phyloP scores from a whole-genome alignment of 2,797 vertebrate species.

The Pipistrellus kuhlii region DNA sequence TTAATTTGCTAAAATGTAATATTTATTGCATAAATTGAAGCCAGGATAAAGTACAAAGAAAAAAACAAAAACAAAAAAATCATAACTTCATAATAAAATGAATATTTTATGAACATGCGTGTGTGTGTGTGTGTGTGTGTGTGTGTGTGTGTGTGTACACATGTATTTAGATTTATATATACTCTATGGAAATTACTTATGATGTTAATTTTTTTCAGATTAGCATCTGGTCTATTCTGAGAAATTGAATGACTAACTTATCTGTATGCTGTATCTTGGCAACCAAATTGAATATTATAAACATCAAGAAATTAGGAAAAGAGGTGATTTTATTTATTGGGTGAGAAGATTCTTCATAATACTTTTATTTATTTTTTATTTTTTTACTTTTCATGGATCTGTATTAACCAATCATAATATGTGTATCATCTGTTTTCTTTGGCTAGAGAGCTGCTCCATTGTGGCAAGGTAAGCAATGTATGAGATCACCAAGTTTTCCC shows the following conservation, averaged over 20 bases:
- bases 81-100: background rate
- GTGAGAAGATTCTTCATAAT: background rate
- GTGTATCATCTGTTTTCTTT: background rate
- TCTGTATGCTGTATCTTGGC: background rate
- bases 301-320: background rate
- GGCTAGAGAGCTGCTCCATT: background rate
- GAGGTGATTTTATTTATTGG: background rate
- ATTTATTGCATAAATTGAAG: background rate
- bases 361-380: too few relatives aligned
- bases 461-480: background rate
- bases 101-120: background rate
- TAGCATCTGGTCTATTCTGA: background rate
- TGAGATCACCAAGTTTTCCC: background rate
- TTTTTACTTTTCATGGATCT: background rate
- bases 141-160: background rate
- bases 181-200: background rate
- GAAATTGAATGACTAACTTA: slow-evolving; percentile 2
- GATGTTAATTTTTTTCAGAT: background rate
- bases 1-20: background rate
- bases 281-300: background rate
- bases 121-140: background rate
- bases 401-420: background rate
- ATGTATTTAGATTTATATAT: background rate
- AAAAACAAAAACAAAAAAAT: background rate
- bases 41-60: background rate